Conservation (phyloP, 2,113 vertebrate genomes). For the Syngnathus floridae region DNA sequence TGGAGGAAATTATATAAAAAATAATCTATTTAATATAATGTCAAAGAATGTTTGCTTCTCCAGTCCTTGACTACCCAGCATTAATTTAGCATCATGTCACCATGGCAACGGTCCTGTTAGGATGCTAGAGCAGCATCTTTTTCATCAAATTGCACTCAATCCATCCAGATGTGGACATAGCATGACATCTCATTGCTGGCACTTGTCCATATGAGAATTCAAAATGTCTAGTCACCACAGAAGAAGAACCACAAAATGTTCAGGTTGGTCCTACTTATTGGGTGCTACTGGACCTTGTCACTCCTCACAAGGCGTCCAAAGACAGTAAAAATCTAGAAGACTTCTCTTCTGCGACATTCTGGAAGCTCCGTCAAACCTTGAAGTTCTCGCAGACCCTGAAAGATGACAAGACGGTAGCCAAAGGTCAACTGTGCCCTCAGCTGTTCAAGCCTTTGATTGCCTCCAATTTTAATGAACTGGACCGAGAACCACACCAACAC, state of each 20-base stretch:
- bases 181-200: neutral
- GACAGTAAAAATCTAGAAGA: constrained; percentile 23
- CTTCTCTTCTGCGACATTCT: constrained; percentile 44
- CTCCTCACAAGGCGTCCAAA: neutral
- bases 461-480: neutral
- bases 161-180: neutral
- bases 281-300: neutral
- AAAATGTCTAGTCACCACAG: neutral
- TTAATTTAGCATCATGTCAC: constrained; percentile 63
- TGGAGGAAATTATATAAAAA: neutral
- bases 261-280: neutral
- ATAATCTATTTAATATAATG: neutral
- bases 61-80: constrained; percentile 29
- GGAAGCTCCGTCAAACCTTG: constrained; percentile 74
- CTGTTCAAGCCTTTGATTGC: neutral
- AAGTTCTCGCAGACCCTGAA: constrained; percentile 80
- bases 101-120: constrained; percentile 57
- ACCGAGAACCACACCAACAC: neutral
- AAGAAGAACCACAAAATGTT: neutral
- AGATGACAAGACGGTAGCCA: neutral
- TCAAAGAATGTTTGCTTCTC: constrained; percentile 18
- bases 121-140: constrained; percentile 23
- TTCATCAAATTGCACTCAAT: neutral
- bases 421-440: neutral
- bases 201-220: neutral